Evolutionary conservation across 2,888 invertebrate species (phyloP), one percentile per base, ranked within the genome.

Genomic region (Archips crataeganus): DNA sequence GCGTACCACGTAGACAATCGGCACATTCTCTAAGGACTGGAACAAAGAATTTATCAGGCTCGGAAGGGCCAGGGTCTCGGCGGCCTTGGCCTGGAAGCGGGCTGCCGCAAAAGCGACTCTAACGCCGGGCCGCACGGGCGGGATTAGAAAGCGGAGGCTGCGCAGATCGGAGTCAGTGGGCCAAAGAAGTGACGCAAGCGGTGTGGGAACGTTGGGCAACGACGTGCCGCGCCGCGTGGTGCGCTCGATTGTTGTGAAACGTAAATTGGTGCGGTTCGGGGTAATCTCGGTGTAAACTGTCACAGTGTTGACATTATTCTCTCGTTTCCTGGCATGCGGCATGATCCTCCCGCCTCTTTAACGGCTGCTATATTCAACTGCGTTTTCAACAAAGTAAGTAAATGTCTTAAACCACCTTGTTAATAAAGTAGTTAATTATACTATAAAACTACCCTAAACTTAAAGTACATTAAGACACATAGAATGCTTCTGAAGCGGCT

Each of bases 141-240:
- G 47, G 10, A 23, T 59, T 64, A 64, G 70, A 64, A 39, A 70
- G 45, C 15, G 34, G 4, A 15, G 15, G 15, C 51, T 54, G 45
- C 42, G 61, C 66, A 39, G 47, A 63, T 63, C 47, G 63, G 34
- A 62, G 72, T 72, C 67, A 72, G 72, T 72, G 65, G 68, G 72
- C 60, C 68, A 68, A 54, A 54, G 10, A 23, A 6, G 45, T 63
- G 45, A 47, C 63, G 63, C 63, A 63, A 63, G 61, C 63, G 63
- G 4, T 47, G 63, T 63, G 63, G 63, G 63, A 63, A 47, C 13
- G 32, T 60, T 23, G 47, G 6, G 63, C 47, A 63, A 63, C 47
- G 13, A 13, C 47, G n/a, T 62, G 23, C 23, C 23, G 23, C 23
- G 23, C 23, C 23, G 23, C 23, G 23, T 23, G 42, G 62, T 45